These are phyloP conservation scores for Empis livida DNA, from an alignment of 2,888 invertebrate species.

Conservation along the genomic window DNA sequence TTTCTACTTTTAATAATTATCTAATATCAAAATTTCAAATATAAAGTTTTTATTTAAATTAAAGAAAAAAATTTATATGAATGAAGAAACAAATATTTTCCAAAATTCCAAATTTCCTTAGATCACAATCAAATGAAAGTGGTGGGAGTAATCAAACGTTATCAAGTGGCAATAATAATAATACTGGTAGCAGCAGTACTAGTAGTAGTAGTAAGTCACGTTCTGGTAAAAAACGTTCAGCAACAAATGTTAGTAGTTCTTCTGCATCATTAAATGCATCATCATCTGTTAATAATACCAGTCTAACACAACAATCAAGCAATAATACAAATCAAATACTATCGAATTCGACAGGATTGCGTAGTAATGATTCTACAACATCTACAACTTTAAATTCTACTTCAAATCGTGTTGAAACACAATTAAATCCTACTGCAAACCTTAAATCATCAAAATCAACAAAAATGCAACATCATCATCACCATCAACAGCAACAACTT, in stretches of 20 bases:
- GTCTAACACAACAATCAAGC: not conserved
- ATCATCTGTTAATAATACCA: slow-evolving; percentile 2
- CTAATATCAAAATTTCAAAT: no score
- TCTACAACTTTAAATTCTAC: not conserved
- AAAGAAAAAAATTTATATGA: not conserved
- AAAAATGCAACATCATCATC: slow-evolving; percentile 11
- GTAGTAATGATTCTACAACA: not conserved
- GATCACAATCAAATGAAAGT: slow-evolving; percentile 16
- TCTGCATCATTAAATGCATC: slow-evolving; percentile 11
- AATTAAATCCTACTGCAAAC: not conserved
- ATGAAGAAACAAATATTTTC: not conserved
- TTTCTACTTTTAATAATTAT: no score
- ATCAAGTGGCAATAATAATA: not conserved
- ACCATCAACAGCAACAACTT: slow-evolving; percentile 3
- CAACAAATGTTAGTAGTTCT: slow-evolving; percentile 17
- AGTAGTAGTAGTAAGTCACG: slow-evolving; percentile 18
- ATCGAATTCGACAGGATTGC: no score
- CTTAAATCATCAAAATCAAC: not conserved
- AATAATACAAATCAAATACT: no score
- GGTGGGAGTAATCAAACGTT: not conserved
- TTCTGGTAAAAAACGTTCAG: slow-evolving; percentile 32
- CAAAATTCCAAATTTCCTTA: slow-evolving; percentile 3
- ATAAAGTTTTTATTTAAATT: not conserved
- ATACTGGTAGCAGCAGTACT: not conserved
- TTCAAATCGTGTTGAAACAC: no score